Percentiles rank a stretch among this genome's conserved stretches.
These are phyloP conservation scores for Phyllopteryx taeniolatus DNA, from an alignment of 2,113 vertebrate species.

Conservation along the genomic window DNA sequence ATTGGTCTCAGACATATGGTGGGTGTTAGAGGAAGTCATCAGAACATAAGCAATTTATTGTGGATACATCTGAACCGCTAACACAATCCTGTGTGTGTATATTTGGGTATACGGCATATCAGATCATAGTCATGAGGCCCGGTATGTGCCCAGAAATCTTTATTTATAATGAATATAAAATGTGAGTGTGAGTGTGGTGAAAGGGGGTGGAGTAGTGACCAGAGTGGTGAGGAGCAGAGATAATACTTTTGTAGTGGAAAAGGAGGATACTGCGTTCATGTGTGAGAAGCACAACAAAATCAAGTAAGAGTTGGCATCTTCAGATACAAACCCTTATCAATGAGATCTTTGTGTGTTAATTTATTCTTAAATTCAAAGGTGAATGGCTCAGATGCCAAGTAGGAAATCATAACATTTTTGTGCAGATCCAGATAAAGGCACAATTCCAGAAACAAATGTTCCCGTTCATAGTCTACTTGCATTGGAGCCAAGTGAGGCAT, in stretches of 20 bases:
- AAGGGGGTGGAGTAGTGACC: conserved; percentile 43
- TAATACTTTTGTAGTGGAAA: conserved; percentile 17
- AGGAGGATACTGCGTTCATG: not conserved
- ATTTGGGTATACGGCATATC: not conserved
- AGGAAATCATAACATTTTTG: not conserved
- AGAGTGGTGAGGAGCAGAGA: conserved; percentile 48
- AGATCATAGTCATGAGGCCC: not conserved
- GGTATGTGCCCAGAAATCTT: conserved; percentile 55
- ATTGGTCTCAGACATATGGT: conserved; percentile 38
- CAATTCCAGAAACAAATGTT: not conserved
- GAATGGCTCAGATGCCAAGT: not conserved
- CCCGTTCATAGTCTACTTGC: not conserved
- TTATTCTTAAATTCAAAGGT: not conserved
- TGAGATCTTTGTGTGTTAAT: not conserved
- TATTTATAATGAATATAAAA: conserved; percentile 72
- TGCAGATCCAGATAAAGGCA: not conserved
- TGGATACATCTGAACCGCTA: conserved; percentile 8
- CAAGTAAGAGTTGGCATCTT: not conserved
- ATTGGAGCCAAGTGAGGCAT: not conserved
- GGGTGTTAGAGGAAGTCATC: conserved; percentile 17
- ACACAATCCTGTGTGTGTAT: conserved; percentile 19
- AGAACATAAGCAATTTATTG: conserved; percentile 25
- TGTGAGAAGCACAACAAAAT: not conserved
- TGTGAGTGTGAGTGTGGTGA: conserved; percentile 6
- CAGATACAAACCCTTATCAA: not conserved